A percentile compares a stretch with the other conserved stretches of the same genome.
Evolutionary conservation across 2,797 vertebrate genomes (phyloP).

Genomic region (Odontamblyopus lacepedii): DNA sequence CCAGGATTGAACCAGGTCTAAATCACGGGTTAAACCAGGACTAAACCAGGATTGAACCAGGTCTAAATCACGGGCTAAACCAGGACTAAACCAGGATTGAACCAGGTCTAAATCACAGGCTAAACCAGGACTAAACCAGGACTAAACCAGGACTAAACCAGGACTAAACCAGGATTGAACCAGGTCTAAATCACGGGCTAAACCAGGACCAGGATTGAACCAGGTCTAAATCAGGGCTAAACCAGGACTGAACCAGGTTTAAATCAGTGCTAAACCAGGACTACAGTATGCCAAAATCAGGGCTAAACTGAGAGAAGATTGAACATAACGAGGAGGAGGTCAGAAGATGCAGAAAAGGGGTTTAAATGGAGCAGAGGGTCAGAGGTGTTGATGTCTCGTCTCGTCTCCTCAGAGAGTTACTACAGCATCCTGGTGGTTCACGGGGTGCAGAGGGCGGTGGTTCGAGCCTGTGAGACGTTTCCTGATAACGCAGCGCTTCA

Average conservation of each 20-base stretch:
- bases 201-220: not conserved
- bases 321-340: too few species aligned
- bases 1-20: too few species aligned
- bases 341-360: too few species aligned
- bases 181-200: not conserved
- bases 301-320: too few species aligned
- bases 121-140: not conserved
- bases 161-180: not conserved
- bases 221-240: too few species aligned
- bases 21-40: not conserved
- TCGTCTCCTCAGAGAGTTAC: conserved; percentile 82
- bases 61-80: not conserved
- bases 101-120: too few species aligned
- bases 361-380: too few species aligned
- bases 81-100: too few species aligned
- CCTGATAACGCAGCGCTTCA: conserved; percentile 83
- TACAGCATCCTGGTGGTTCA: conserved; percentile 92
- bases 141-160: not conserved
- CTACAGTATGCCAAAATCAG: too few species aligned
- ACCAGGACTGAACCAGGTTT: too few species aligned
- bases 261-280: too few species aligned
- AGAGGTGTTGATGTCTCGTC: too few species aligned
- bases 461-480: conserved; percentile 83
- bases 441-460: conserved; percentile 84
- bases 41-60: not conserved